A percentile compares a stretch with the other conserved stretches of the same genome.
phyloP scores from a whole-genome alignment of 2,888 invertebrate species.

The Oscheius sp. region DNA sequence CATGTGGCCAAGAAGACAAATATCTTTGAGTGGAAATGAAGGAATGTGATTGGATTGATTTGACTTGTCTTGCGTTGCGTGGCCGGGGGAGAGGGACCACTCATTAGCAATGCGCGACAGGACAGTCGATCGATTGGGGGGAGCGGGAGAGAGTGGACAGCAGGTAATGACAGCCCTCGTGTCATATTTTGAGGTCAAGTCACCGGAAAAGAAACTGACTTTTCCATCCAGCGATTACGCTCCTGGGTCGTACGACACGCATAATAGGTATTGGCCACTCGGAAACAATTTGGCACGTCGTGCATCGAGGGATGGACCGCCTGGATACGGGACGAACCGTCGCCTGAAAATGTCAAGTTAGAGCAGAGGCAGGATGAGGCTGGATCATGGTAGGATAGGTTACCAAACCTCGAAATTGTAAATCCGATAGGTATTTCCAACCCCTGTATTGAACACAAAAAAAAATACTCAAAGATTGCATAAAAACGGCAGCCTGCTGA shows the following conservation, averaged over 20 bases:
- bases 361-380: too few relatives aligned
- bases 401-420: too few relatives aligned
- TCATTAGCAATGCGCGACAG: constrained; percentile 16
- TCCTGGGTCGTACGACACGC: constrained; percentile 70
- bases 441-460: background rate
- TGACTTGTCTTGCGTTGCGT: background rate
- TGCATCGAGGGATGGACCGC: constrained; percentile 72
- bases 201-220: constrained; percentile 57
- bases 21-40: background rate
- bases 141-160: background rate
- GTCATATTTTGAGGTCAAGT: constrained; percentile 17
- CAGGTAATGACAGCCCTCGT: constrained; percentile 7
- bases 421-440: too few relatives aligned
- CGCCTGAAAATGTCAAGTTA: constrained; percentile 24
- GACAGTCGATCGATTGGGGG: constrained; percentile 32
- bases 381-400: too few relatives aligned
- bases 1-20: background rate
- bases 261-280: constrained; percentile 71
- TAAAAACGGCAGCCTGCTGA: too few relatives aligned
- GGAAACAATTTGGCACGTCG: constrained; percentile 70
- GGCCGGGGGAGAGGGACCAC: constrained; percentile 20
- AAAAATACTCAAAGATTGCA: background rate
- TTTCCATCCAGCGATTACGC: constrained; percentile 71
- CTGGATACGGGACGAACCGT: constrained; percentile 62
- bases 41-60: background rate